Base-by-base conservation (phyloP, 2,888 invertebrate species). In the Azorinus chamasolen region DNA sequence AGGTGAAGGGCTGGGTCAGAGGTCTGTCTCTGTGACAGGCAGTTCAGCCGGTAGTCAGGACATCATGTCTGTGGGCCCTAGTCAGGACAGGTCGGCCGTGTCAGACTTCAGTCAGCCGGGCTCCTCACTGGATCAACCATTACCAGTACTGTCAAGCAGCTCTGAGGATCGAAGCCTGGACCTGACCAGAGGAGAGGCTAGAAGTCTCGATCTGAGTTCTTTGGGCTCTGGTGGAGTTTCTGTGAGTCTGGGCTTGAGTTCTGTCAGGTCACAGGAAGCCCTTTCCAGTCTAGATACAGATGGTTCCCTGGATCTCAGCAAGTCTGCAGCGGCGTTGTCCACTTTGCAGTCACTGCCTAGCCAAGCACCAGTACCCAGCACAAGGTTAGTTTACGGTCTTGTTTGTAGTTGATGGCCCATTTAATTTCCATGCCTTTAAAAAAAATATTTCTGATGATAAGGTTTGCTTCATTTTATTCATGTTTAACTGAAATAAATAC, bases 251-350 rank as follows among this genome's bases (percentile, higher is more conserved):
- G 59, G 48, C 14, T 22, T 12, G 25, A 12, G 51, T 5, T 51
- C 25, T 14, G 20, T 20, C 2, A 51, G 25, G 8, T 18, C 22
- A 14, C 51, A 20, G 25, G 59, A 59, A 20, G 59, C 32, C 5
- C 46, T 46, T 20, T 45, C 46, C 1, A 54, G 70, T 50, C 32
- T 76, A 55, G 80, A 76, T 24, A 57, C 69, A 12, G 74, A 71
- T 65, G 81, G 81, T 37, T 78, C 77, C n/a, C 58, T 81, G 51
- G 81, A 81, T 46, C 37, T 81, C 20, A 78, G 77, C 65, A 81
- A 78, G 54, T 70, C 74, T 1, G 61, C 81, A 6, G 77, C 81
- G 20, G 81, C 69, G 4, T 37, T 78, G 51, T 61, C 43, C 22
- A 70, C 78, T 0, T 53, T 78, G 14, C 78, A 73, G 50, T 12